These are phyloP conservation scores for Rhopalosiphum nymphaeae DNA, from an alignment of 2,888 invertebrate genomes.

Conservation along the genomic window DNA sequence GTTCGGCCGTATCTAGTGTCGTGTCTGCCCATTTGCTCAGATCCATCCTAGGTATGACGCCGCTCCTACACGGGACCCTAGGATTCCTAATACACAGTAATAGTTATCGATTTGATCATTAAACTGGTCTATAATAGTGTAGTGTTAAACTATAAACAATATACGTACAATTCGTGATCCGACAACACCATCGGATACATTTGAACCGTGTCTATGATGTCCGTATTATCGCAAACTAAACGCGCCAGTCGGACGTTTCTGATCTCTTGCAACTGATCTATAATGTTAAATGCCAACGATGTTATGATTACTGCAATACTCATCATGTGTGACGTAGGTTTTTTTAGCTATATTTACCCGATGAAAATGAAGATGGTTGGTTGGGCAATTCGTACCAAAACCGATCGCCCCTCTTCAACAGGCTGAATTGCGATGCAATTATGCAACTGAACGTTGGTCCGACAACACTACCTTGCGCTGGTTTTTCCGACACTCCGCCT, in stretches of 20 bases:
- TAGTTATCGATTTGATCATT: background rate
- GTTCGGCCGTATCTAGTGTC: slow-evolving; percentile 66
- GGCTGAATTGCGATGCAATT: slow-evolving; percentile 93
- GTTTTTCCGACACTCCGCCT: slow-evolving; percentile 91
- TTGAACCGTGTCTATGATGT: slow-evolving; percentile 91
- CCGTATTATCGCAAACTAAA: slow-evolving; percentile 92
- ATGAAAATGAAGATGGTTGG: slow-evolving; percentile 91
- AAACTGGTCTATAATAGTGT: background rate
- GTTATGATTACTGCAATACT: background rate
- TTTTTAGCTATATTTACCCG: slow-evolving; percentile 70
- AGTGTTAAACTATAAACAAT: background rate
- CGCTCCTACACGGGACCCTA: slow-evolving; percentile 90
- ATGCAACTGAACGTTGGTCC: slow-evolving; percentile 95
- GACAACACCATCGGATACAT: slow-evolving; percentile 92
- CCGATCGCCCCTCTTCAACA: slow-evolving; percentile 88
- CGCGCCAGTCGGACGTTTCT: slow-evolving; percentile 85
- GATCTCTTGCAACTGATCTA: slow-evolving; percentile 86
- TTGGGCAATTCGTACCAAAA: slow-evolving; percentile 95
- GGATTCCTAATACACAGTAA: slow-evolving; percentile 78
- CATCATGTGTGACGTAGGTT: background rate
- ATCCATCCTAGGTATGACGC: slow-evolving; percentile 88
- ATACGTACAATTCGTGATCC: slow-evolving; percentile 92
- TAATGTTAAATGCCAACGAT: slow-evolving; percentile 10
- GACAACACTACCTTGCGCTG: slow-evolving; percentile 90
- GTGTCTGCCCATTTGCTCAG: slow-evolving; percentile 91